Conservation (phyloP, 2,113 vertebrate species). For the Naja naja region DNA sequence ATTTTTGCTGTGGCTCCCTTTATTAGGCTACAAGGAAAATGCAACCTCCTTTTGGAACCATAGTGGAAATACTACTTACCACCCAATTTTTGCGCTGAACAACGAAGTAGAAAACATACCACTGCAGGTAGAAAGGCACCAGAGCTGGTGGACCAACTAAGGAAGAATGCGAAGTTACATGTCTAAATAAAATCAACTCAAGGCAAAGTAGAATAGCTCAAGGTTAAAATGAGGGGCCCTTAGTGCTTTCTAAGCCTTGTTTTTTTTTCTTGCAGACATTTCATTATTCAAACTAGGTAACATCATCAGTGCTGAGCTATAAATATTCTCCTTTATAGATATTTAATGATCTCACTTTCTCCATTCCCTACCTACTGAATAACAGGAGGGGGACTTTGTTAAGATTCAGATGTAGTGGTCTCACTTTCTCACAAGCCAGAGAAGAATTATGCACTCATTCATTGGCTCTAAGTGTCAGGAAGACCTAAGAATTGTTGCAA, state of each 20-base stretch:
- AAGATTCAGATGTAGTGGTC: not conserved
- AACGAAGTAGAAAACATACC: conserved; percentile 81
- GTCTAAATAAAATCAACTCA: not conserved
- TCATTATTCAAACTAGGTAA: not conserved
- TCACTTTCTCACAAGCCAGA: not conserved
- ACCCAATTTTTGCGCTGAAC: conserved; percentile 75
- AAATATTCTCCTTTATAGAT: not conserved
- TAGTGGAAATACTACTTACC: conserved; percentile 67
- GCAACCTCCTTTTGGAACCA: not conserved
- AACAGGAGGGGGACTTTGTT: not conserved
- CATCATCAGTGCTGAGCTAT: not conserved
- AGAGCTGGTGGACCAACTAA: conserved; percentile 81
- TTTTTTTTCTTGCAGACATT: not conserved
- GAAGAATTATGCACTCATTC: not conserved
- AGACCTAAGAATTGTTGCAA: not conserved
- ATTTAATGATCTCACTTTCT: not conserved
- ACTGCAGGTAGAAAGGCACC: conserved; percentile 79
- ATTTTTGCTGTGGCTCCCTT: not conserved
- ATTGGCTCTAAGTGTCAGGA: not conserved
- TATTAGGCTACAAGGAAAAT: not conserved
- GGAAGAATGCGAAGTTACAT: conserved; percentile 12
- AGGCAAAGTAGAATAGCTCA: not conserved
- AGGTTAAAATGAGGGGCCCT: not conserved
- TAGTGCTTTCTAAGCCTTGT: not conserved
- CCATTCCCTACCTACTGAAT: not conserved